phyloP scores from a whole-genome alignment of 1,140 invertebrate species.

The Achroia grisella region DNA sequence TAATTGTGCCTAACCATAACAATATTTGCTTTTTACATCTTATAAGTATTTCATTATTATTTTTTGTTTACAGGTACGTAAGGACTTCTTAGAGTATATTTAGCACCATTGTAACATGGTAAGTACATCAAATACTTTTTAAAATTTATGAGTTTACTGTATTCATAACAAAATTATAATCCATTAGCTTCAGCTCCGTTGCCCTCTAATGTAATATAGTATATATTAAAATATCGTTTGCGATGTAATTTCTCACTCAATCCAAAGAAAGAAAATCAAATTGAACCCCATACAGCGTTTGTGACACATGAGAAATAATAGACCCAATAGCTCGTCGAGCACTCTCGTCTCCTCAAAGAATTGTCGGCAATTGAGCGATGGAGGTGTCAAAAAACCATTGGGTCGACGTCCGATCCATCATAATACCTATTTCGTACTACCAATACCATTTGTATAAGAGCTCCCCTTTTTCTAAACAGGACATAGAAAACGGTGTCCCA shows the following conservation, averaged over 20 bases:
- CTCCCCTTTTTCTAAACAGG: slow-evolving; percentile 8
- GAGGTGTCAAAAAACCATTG: slow-evolving; percentile 57
- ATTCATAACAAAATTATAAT: too few species aligned
- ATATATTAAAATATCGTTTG: too few species aligned
- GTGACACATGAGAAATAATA: slow-evolving; percentile 46
- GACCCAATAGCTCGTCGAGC: slow-evolving; percentile 38
- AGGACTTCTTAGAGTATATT: too few species aligned
- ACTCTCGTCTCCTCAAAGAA: slow-evolving; percentile 52
- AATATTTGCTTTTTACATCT: too few species aligned
- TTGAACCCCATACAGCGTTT: slow-evolving; percentile 3
- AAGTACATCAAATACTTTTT: too few species aligned
- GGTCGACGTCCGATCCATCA: slow-evolving; percentile 62
- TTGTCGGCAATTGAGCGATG: slow-evolving; percentile 64
- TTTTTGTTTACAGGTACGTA: too few species aligned
- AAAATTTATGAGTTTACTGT: too few species aligned
- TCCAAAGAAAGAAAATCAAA: slow-evolving; percentile 8
- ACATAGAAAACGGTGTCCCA: neutral
- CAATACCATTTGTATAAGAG: slow-evolving; percentile 28
- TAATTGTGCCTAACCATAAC: too few species aligned
- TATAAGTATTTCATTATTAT: too few species aligned
- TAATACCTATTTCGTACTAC: slow-evolving; percentile 45
- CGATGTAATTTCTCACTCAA: slow-evolving; percentile 1
- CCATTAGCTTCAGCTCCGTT: too few species aligned
- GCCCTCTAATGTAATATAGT: too few species aligned
- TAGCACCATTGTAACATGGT: too few species aligned